Evolutionary conservation across 1,140 invertebrate species (phyloP), one percentile per base, ranked within the genome.

Genomic region (Cephus cinctus): DNA sequence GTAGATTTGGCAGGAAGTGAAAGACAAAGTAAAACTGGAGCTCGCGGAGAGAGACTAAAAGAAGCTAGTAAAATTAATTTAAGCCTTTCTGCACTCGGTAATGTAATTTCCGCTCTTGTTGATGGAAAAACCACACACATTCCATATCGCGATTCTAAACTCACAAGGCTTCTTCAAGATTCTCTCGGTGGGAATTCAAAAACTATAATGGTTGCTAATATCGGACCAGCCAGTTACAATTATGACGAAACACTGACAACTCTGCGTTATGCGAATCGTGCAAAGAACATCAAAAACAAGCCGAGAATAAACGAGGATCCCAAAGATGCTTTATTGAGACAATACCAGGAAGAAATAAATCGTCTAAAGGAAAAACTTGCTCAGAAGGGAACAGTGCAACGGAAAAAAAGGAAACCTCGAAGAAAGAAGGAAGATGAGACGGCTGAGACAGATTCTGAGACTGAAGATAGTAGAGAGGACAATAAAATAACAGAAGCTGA

Each of bases 191-290:
- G 95, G 1, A 98, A 98, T 74, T 94, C 94, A 0, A 98, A 98
- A 78, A 98, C 95, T 20, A 88, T 97, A 9, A 97, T 98, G 92
- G 87, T 91, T 61, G 96, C 97, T 4, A 98, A 96, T 65, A 86
- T 98, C 31, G 95, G 96, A 0, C 96, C 97, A 11, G 93, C 96
- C 2, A 91, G 94, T 54, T 92, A 91, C 50, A 99, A 99, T 76
- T 98, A 96, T 72, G 96, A 99, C 64, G 97, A 99, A 69, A 96
- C 94, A 0, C 86, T 98, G 19, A 98, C 93, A 61, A 98, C 97
- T 0, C 75, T 99, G 25, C 80, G 98, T 5, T 99, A 99, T 78
- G 96, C 98, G 0, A 96, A 92, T 77, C 80, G 96, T 43, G 96
- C 96, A 0, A 99, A 99, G 78, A 95, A 92, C 61, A 99, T 99